A percentile compares a stretch with the other conserved stretches of the same genome.
phyloP scores from a whole-genome alignment of 2,113 vertebrate genomes.

The Coregonus clupeaformis region DNA sequence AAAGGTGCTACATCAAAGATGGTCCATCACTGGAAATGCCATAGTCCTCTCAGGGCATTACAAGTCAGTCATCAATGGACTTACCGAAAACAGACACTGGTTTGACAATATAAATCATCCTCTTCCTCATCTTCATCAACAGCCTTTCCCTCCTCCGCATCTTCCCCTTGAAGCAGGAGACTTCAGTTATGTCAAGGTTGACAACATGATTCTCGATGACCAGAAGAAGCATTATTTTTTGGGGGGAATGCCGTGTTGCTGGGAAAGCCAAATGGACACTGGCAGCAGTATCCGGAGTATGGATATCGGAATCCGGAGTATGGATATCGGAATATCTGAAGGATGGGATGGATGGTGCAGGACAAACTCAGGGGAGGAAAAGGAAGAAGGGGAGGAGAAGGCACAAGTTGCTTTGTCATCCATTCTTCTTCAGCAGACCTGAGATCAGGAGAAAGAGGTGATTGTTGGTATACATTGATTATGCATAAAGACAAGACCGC shows the following conservation, averaged over 20 bases:
- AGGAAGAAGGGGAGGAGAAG: constrained; percentile 45
- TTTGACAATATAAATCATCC: constrained; percentile 15
- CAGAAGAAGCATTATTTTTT: background rate
- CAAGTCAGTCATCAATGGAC: background rate
- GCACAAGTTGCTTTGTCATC: constrained; percentile 51
- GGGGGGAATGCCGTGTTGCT: background rate
- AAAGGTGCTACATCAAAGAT: constrained; percentile 5
- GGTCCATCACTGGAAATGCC: background rate
- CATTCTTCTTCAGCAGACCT: constrained; percentile 73
- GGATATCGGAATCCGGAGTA: background rate
- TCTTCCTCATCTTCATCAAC: background rate
- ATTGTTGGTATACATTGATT: background rate
- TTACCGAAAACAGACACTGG: background rate
- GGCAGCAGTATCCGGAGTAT: background rate
- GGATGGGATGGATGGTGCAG: constrained; percentile 14
- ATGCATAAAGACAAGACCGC: background rate
- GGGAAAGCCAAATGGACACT: background rate
- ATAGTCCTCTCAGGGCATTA: background rate
- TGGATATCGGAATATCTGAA: constrained; percentile 1
- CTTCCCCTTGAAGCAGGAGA: background rate
- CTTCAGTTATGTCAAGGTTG: background rate
- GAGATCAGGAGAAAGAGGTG: constrained; percentile 11
- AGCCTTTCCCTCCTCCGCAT: background rate
- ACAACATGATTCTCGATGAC: background rate
- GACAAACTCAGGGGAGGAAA: constrained; percentile 18